Evolutionary conservation across 2,113 vertebrate species (phyloP).

Genomic region (Mixornis gularis): DNA sequence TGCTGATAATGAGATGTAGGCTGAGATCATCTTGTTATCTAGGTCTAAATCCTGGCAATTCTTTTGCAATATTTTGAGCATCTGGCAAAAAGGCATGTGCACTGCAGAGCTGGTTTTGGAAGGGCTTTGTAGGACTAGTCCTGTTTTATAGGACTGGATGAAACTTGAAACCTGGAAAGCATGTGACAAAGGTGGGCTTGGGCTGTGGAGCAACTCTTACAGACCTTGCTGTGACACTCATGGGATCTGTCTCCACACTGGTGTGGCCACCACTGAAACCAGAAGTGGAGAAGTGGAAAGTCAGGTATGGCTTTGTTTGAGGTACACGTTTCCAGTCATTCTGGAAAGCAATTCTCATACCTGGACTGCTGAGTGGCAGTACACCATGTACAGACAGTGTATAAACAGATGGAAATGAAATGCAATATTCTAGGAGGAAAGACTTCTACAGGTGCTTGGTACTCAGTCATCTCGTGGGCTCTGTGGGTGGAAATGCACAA

Average conservation of each 20-base stretch:
- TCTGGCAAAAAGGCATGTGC: not conserved
- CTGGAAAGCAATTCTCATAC: not conserved
- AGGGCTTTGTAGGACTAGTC: not conserved
- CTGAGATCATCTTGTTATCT: not conserved
- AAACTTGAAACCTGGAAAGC: not conserved
- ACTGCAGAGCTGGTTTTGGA: not conserved
- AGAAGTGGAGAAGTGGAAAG: not conserved
- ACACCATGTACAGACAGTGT: not conserved
- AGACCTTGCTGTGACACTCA: not conserved
- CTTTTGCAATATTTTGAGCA: not conserved
- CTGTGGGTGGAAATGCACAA: not conserved
- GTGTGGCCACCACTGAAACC: not conserved
- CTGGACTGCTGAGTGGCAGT: not conserved
- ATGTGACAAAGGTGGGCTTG: accelerated
- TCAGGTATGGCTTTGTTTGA: not conserved
- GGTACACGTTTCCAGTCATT: not conserved
- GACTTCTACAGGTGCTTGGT: not conserved
- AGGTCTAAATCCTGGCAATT: not conserved
- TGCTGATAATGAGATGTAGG: not conserved
- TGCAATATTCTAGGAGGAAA: not conserved
- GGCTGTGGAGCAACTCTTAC: not conserved
- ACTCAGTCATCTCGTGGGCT: accelerated
- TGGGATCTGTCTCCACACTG: not conserved
- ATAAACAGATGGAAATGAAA: not conserved
- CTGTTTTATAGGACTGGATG: not conserved